These are phyloP conservation scores for Morinoia aosen DNA, from an alignment of 2,888 invertebrate genomes.

Conservation along the genomic window DNA sequence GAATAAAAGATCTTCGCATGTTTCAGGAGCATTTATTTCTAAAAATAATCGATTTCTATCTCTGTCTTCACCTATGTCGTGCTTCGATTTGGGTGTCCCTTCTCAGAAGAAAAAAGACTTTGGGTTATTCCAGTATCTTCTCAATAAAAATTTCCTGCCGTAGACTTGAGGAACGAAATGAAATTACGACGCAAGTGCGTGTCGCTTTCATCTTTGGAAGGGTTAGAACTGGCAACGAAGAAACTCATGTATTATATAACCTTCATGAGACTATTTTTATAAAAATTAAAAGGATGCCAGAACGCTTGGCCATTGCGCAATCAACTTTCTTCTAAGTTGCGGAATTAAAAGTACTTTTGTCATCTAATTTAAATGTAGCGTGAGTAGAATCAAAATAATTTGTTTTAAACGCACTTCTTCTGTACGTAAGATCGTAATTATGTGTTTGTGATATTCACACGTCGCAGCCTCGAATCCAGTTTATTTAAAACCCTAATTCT, in stretches of 20 bases:
- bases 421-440: too few relatives aligned
- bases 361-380: not conserved
- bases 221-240: not conserved
- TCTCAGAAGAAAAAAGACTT: too few relatives aligned
- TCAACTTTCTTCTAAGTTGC: not conserved
- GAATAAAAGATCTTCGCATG: not conserved
- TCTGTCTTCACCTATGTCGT: too few relatives aligned
- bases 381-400: not conserved
- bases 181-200: not conserved
- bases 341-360: too few relatives aligned
- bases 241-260: not conserved
- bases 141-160: not conserved
- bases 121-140: too few relatives aligned
- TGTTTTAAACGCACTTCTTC: not conserved
- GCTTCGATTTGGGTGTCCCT: too few relatives aligned
- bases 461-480: too few relatives aligned
- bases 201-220: not conserved
- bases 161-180: not conserved
- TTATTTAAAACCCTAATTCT: not conserved
- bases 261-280: not conserved
- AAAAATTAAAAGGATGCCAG: not conserved
- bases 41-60: too few relatives aligned
- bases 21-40: not conserved
- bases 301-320: not conserved
- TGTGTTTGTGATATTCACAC: too few relatives aligned